phyloP scores from a whole-genome alignment of 2,797 vertebrate genomes.

The Avahi laniger region DNA sequence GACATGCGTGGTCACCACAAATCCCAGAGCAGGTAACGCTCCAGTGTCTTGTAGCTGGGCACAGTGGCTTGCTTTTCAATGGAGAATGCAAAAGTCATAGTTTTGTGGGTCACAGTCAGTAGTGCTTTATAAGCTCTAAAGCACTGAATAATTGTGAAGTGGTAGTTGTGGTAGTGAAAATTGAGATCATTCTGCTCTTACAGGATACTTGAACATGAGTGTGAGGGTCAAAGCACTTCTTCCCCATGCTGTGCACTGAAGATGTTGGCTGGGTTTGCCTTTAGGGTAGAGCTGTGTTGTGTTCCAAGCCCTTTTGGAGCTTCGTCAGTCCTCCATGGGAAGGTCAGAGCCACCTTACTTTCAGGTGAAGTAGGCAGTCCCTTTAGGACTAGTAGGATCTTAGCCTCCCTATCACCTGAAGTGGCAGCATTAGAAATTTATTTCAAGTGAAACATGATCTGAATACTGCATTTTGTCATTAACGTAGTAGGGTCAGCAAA shows the following conservation, averaged over 20 bases:
- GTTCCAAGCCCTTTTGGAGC: background rate
- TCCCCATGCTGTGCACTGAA: background rate
- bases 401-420: background rate
- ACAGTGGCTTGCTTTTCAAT: background rate
- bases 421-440: background rate
- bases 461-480: background rate
- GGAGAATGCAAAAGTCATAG: background rate
- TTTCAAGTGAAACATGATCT: background rate
- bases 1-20: slow-evolving; percentile 88
- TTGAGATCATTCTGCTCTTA: background rate
- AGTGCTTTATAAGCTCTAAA: background rate
- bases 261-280: background rate
- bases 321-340: background rate
- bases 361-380: background rate
- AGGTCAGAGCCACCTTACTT: background rate
- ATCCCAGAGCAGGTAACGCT: slow-evolving; percentile 91
- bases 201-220: background rate
- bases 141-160: background rate
- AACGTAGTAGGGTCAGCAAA: background rate
- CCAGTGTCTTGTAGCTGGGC: background rate
- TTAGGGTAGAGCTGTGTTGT: background rate
- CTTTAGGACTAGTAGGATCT: background rate
- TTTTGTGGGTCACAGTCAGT: background rate
- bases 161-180: background rate
- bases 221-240: background rate